Evolutionary conservation across 1,140 invertebrate genomes (phyloP), one percentile per base, ranked within the genome.

Genomic region (Bombyx mandarina): DNA sequence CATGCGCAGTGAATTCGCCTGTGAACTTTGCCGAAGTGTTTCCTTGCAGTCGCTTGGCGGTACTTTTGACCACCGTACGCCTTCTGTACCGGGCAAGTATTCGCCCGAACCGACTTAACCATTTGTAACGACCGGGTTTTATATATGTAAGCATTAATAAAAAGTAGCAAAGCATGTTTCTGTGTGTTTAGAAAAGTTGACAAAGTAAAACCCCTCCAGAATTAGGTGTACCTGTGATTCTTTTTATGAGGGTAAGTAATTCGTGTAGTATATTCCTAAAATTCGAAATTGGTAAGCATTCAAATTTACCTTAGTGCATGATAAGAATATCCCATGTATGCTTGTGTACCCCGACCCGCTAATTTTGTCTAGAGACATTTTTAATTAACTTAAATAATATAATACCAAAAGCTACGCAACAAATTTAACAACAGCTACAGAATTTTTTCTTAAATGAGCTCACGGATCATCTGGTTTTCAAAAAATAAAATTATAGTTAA

Each of bases 121-220:
- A 60, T 56, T 55, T 72, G 69, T 59, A 73, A 68, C 65, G 71
- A 66, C 67, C 71, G 74, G 69, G 66, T 79, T 71, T 77, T 78
- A 69, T 79, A 82, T 79, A 82, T 79, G 79, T 82, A 82, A 79
- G 77, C 77, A 82, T 82, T 71, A 53, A 58, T 65, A 63, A 70
- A 35, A 61, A 67, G 73, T 81, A 82, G 77, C 64, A 65, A 63
- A 78, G 79, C 79, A 82, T 82, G 78, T 75, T 82, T 35, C 26
- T 35, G 67, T 78, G 72, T 78, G 70, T 79, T 74, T 82, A 82
- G 77, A 73, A 18, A 56, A 74, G 58, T 67, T 67, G 54, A 61
- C 64, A 55, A n/a, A 62, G 45, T 65, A 66, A 61, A 57, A 69
- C 58, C 64, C 49, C 66, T 71, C 63, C 58, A 66, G 68, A 72